Evolutionary conservation across 1,140 invertebrate species (phyloP), one percentile per base, ranked within the genome.

Genomic region (Vollenhovia emeryi): DNA sequence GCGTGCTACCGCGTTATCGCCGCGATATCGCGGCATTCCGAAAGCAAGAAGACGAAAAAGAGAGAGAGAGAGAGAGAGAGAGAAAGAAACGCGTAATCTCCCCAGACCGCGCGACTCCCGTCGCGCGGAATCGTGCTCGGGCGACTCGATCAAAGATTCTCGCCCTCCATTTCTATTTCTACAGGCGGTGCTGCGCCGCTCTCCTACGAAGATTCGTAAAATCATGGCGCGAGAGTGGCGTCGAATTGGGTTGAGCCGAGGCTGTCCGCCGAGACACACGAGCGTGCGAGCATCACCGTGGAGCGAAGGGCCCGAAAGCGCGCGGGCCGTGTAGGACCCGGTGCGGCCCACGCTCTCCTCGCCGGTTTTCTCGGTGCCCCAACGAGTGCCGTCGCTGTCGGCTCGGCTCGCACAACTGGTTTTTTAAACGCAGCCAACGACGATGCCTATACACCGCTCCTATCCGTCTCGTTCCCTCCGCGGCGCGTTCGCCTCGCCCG

Each of bases 341-440:
- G 92, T 93, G 92, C 93, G 89, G 93, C 94, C 94, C 94, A 95
- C 94, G 93, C 94, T 93, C 91, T 91, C 87, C 90, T 90, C 91
- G 85, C 85, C 90, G 78, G 86, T 85, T 90, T 87, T 84, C 87
- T 88, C 73, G 78, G 82, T 89, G 88, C 74, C 55, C 85, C 84
- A 75, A 85, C 86, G 85, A 88, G 87, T 86, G 89, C 87, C 86
- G 88, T 92, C 87, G 89, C 91, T 90, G 90, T 93, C 90, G 92
- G 82, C 87, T 91, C 88, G 90, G 88, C 91, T 93, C 91, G 92
- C 92, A 94, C 94, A 95, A 95, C 94, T 94, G 94, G 94, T 95
- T 95, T 95, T 95, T 95, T 94, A 94, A 94, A 94, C 92, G 91
- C 92, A 92, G 91, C 91, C 94, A 93, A 94, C 93, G 91, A 93